Evolutionary conservation across 2,113 vertebrate genomes (phyloP), one percentile per base, ranked within the genome.

Genomic region (Eolophus roseicapilla): DNA sequence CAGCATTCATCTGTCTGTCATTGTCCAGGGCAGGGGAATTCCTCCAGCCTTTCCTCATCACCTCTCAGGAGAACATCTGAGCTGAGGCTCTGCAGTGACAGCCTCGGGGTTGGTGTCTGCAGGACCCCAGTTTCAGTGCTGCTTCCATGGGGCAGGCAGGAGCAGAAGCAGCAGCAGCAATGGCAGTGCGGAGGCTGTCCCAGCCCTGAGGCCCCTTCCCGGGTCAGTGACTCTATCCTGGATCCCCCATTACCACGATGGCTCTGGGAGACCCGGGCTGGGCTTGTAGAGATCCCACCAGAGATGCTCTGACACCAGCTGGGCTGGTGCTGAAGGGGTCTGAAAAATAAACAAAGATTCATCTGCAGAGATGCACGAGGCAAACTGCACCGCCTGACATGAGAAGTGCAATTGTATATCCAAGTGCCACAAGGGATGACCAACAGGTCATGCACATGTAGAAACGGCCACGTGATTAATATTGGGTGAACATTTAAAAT

Each of bases 401-500:
- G 50, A 75, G 82, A 80, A 92, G 63, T 70, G 90, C 44, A 70
- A 46, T 81, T 88, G 70, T 67, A 28, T 46, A 77, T 64, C 43
- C 33, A 18, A 67, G 88, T 59, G 82, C 88, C 94, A 93, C 39
- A 35, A 20, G 5, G 39, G 85, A 55, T 43, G 82, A 78, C 76
- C 55, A 86, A 81, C 62, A 35, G 90, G 93, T 88, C 84, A 64
- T 6, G 49, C 70, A 53, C 90, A 59, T 69, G 67, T 73, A 79
- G 27, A 46, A 91, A 67, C 16, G 67, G 50, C 53, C 59, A 46
- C 67, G 24, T n/a, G 59, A 74, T 82, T 83, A 87, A 64, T 71
- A 68, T 71, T 83, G 80, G 92, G 81, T 93, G 90, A 94, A 88
- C 79, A 88, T 83, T 78, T 24, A 49, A 80, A 77, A 67, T 60